Base-by-base conservation (phyloP, 2,113 vertebrate species). In the Natator depressus region DNA sequence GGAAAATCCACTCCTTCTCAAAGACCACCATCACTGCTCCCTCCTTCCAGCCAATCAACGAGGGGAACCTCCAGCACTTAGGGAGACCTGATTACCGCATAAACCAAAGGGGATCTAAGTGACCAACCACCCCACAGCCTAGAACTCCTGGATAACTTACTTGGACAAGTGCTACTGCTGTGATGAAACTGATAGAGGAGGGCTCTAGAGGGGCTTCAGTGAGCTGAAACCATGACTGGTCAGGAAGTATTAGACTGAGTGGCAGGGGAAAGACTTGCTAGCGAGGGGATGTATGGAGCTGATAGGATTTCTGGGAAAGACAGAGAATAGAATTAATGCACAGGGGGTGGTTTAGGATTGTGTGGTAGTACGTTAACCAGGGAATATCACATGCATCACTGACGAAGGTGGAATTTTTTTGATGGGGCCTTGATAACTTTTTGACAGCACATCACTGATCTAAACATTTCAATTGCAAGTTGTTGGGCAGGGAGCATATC, bases 261-360 rank as follows among this genome's bases (percentile, higher is more conserved):
- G 75, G 7, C 11, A 27, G 51, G 76, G 54, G 3, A 91, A 7
- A 53, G 0, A 55, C 29, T 55, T 90, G 55, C 55, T 29, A 10
- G 53, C 1, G 8, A 38, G 19, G n/a, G n/a, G 5, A 72, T 72
- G 75, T 47, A 89, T 80, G 5, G 1, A 59, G 31, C 8, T 50
- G 24, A 65, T 50, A 85, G 27, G 1, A 0, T 1, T 20, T 31
- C 14, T 8, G 17, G 4, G 9, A 53, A 49, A 22, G 49, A 50
- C 89, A 91, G 4, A 0, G 11, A 1, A 14, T 91, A 82, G 14
- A 88, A 88, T 8, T 38, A n/a, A 82, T 47, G 42, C 16, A 5
- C 8, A 7, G 4, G 13, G 65, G 2, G 24, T 6, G 24, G 5
- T 16, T 38, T 75, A 81, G 50, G 35, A 49, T 31, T 84, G 38